A percentile compares a stretch with the other conserved stretches of the same genome.
Evolutionary conservation across 1,140 invertebrate species (phyloP).

Genomic region (Propsilocerus akamusi): DNA sequence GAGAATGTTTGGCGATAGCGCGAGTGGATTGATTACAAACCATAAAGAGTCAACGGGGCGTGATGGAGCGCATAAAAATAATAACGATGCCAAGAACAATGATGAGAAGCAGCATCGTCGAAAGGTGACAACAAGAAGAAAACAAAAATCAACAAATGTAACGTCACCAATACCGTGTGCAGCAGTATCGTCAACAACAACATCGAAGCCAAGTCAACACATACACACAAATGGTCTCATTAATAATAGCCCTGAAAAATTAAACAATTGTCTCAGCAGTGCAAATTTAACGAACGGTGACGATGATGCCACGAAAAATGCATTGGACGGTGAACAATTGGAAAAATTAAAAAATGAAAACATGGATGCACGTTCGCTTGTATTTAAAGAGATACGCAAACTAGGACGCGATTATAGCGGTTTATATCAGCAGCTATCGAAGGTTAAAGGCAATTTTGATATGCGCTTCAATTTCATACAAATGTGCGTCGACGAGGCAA

Average conservation of each 20-base stretch:
- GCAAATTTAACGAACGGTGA: no score
- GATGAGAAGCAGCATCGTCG: background rate
- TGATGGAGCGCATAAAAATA: background rate
- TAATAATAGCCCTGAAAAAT: background rate
- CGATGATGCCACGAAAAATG: background rate
- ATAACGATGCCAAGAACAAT: background rate
- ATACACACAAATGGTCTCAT: background rate
- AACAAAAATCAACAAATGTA: conserved; percentile 8
- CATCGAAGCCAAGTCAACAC: background rate
- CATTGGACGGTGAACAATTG: conserved; percentile 19
- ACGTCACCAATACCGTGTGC: conserved; percentile 5
- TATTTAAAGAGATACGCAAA: conserved; percentile 33
- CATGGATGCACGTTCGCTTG: conserved; percentile 25
- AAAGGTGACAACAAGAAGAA: background rate
- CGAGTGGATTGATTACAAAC: background rate
- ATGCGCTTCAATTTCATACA: conserved; percentile 47
- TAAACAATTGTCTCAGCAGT: no score
- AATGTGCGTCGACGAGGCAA: conserved; percentile 57
- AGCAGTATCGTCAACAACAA: background rate
- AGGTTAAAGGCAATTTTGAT: conserved; percentile 49
- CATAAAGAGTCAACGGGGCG: no score
- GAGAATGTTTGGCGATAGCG: background rate
- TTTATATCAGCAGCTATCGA: conserved; percentile 47
- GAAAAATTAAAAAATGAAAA: conserved; percentile 26
- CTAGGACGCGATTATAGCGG: conserved; percentile 41